A percentile compares a stretch with the other conserved stretches of the same genome.
phyloP scores from a whole-genome alignment of 2,888 invertebrate species.

The Erpobdella octoculata region DNA sequence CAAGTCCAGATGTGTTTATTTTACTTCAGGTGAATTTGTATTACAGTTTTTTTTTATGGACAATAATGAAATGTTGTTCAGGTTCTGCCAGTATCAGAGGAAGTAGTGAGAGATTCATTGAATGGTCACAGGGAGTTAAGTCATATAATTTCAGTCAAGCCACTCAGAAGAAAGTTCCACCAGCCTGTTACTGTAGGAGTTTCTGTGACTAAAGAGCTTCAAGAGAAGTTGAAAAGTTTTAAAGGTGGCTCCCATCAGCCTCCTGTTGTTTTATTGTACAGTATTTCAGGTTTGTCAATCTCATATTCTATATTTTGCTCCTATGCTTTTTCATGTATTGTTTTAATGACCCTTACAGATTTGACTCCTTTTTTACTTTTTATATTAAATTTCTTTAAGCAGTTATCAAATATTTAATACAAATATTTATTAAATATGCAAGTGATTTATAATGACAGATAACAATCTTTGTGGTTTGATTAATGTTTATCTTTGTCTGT shows the following conservation, averaged over 20 bases:
- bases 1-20: too few species aligned
- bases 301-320: too few species aligned
- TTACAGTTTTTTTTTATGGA: background rate
- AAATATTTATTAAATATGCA: too few species aligned
- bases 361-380: too few species aligned
- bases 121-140: slow-evolving; percentile 89
- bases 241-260: slow-evolving; percentile 48
- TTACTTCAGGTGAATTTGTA: too few species aligned
- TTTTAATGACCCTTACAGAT: too few species aligned
- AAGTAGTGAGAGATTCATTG: background rate
- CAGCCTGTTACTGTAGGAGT: slow-evolving; percentile 97
- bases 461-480: too few species aligned
- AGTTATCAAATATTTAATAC: too few species aligned
- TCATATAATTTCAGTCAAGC: slow-evolving; percentile 97
- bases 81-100: background rate
- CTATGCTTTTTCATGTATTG: too few species aligned
- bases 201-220: slow-evolving; percentile 73
- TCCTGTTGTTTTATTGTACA: slow-evolving; percentile 12
- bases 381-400: too few species aligned
- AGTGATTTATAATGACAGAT: too few species aligned
- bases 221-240: slow-evolving; percentile 88
- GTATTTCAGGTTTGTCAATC: slow-evolving; percentile 23
- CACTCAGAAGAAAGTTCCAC: slow-evolving; percentile 94
- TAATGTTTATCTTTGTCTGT: too few species aligned
- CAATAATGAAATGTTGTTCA: background rate